Conservation (phyloP, 2,888 invertebrate species). For the Scaptomyza tumidula region DNA sequence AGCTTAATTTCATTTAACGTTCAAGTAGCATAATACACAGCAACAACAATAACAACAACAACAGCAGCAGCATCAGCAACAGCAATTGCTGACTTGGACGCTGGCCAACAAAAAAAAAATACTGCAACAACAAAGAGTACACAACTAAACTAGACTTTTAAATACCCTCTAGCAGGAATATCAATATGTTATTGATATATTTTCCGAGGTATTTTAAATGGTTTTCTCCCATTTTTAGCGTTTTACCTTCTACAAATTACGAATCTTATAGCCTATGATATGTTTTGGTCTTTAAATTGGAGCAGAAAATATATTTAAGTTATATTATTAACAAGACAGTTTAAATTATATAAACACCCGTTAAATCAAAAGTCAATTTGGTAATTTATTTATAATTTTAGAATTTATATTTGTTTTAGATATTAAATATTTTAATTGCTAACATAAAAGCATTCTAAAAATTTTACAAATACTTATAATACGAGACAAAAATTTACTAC, state of each 20-base stretch:
- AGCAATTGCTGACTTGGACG: slow-evolving; percentile 28
- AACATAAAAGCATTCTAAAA: too few relatives aligned
- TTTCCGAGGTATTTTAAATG: not conserved
- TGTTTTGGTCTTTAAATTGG: too few relatives aligned
- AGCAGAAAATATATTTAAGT: not conserved
- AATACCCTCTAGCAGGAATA: slow-evolving; percentile 30
- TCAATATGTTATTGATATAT: not conserved
- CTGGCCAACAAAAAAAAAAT: slow-evolving; percentile 20
- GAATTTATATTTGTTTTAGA: too few relatives aligned
- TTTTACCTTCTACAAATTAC: too few relatives aligned
- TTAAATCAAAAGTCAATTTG: too few relatives aligned
- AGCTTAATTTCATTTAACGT: slow-evolving; percentile 75
- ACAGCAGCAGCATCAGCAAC: slow-evolving; percentile 43
- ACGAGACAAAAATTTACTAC: too few relatives aligned
- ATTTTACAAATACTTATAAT: too few relatives aligned
- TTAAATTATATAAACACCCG: too few relatives aligned
- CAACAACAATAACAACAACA: slow-evolving; percentile 43
- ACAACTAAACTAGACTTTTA: slow-evolving; percentile 2
- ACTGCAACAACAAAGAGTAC: slow-evolving; percentile 1
- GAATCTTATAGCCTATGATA: too few relatives aligned
- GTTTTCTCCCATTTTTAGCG: too few relatives aligned
- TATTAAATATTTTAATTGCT: too few relatives aligned
- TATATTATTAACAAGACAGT: not conserved
- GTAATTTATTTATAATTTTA: too few relatives aligned
- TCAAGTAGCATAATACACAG: slow-evolving; percentile 69